Evolutionary conservation across 2,113 vertebrate genomes (phyloP), one percentile per base, ranked within the genome.

Genomic region (Pseudopodoces humilis): DNA sequence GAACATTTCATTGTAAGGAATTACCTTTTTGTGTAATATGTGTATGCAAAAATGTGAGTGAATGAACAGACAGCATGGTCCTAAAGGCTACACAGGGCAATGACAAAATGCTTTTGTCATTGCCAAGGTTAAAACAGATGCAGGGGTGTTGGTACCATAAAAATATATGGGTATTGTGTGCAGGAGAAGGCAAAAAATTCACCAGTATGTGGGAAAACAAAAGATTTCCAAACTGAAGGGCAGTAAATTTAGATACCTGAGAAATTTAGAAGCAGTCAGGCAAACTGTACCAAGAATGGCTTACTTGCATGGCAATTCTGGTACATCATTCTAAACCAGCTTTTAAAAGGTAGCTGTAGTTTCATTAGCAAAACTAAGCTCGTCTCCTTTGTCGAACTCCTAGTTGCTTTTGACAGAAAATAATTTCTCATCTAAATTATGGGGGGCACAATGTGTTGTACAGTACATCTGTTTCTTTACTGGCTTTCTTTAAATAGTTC

Each of bases 41-140:
- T 11, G 21, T 19, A 14, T 6, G 14, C 23, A 49, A 2, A 35
- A 24, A 37, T 0, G 0, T 22, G 25, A 46, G 16, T 2, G 16
- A 8, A 21, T 30, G 31, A 67, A 58, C 3, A 46, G 41, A 24
- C 16, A 75, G 24, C 27, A 37, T 2, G 5, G 33, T 22, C 52
- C 47, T 13, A 82, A 62, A 63, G 22, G 37, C n/a, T 56, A 72
- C 24, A 47, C 0, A 0, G 21, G 11, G 43, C 39, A 39, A 43
- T 71, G 46, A 35, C 44, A 39, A 39, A 39, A 17, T 17, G 9
- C 67, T 88, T 94, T 60, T 65, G 28, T n/a, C 43, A 74, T 23
- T 41, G 56, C 3, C 10, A 94, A 56, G 7, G 15, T 72, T 72
- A 88, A 90, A 90, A 49, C 19, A 59, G 44, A 52, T 43, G n/a